These are phyloP conservation scores for Colossoma macropomum DNA, from an alignment of 2,113 vertebrate genomes.

Conservation along the genomic window DNA sequence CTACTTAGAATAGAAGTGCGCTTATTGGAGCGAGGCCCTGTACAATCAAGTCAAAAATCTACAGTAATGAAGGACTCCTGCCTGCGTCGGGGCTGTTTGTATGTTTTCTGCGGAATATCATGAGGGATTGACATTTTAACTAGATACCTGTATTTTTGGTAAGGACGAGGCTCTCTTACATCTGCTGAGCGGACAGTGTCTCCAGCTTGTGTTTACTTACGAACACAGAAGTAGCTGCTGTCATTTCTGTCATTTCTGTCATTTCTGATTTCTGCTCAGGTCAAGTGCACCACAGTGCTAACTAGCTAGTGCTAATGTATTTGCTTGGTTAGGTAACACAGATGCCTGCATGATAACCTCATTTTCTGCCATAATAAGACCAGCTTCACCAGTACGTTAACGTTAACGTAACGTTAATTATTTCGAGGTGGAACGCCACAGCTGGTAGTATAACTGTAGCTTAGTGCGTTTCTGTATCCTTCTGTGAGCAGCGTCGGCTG, in stretches of 20 bases:
- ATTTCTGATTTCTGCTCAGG: background rate
- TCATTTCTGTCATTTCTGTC: background rate
- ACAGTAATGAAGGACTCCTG: background rate
- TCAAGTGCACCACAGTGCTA: background rate
- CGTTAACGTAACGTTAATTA: no score
- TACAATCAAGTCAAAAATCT: background rate
- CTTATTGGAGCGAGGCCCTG: background rate
- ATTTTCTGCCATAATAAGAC: background rate
- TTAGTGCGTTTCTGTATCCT: no score
- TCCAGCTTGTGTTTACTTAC: background rate
- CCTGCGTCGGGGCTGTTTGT: background rate
- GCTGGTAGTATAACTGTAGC: no score
- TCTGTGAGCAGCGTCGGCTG: no score
- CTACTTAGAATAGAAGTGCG: background rate
- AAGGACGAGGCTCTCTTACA: background rate
- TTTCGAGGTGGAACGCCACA: no score
- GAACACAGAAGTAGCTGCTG: background rate
- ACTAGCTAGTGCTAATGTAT: background rate
- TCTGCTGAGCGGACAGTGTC: background rate
- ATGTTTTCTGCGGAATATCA: background rate
- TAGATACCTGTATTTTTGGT: constrained; percentile 3
- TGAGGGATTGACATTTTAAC: background rate
- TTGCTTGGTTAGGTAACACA: background rate
- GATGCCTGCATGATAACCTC: background rate
- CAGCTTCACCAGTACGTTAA: no score